Evolutionary conservation across 2,888 invertebrate species (phyloP), one percentile per base, ranked within the genome.

Genomic region (Ophioninae sp.): DNA sequence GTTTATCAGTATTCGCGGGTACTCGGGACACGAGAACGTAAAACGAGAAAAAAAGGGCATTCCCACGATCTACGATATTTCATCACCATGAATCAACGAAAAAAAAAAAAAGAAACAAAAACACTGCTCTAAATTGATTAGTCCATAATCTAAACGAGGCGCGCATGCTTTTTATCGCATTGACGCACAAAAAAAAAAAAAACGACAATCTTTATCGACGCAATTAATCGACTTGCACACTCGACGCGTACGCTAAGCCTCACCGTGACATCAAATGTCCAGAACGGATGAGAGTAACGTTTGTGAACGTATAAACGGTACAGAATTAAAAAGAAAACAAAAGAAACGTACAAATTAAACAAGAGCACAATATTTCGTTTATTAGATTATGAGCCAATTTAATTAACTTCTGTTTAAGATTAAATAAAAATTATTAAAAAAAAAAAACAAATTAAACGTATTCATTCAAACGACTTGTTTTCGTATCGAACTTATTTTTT

Each of bases 401-500:
- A 67, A 72, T 79, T 75, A 62, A 62, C 50, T 85, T 81, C 68
- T 68, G 68, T 30, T 30, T 30, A 30, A 30, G 3, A 30, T 30
- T 30, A 30, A 2, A 30, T 30, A 30, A 30, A 30, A 67, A n/a
- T n/a, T 67, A 85, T 78, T 78, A 77, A 84, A 65, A 65, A 67
- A 41, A 86, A 84, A 69, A 84, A 78, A 85, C 84, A 65, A 67
- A 41, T 85, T 83, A 69, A 84, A 78, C 85, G 84, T 86, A 85
- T 59, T 85, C 84, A 87, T 86, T 83, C 82, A 83, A 85, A 83
- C 79, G 62, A 44, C 85, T 87, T 86, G 86, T 88, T 65, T 79
- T 88, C 83, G 83, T 86, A 72, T 89, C 85, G 86, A 86, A 89
- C 89, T 89, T 88, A 88, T 88, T 89, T 89, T 88, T 85, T 87